Evolutionary conservation across 2,797 vertebrate genomes (phyloP).

Genomic region (Chaenodraco wilsoni): DNA sequence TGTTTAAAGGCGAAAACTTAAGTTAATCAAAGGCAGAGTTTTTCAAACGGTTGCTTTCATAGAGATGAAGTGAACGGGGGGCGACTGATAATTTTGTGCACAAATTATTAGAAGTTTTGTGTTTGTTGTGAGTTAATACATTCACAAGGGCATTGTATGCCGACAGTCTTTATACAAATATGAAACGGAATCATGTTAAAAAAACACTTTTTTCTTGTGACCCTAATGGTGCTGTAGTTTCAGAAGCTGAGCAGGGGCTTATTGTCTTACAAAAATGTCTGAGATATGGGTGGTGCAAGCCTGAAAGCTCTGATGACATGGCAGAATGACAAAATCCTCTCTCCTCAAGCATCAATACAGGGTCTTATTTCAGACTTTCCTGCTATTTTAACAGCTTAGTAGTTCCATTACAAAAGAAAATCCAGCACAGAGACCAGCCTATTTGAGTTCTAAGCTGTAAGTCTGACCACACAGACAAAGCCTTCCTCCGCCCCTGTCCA

Average conservation of each 20-base stretch:
- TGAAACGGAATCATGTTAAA: neutral
- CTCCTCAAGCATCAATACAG: neutral
- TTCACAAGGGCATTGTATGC: too few relatives aligned
- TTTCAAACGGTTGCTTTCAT: too few relatives aligned
- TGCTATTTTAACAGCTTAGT: slow-evolving; percentile 7
- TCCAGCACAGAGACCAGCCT: neutral
- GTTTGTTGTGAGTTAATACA: neutral
- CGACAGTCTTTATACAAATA: neutral
- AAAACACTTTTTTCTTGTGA: neutral
- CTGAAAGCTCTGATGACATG: neutral
- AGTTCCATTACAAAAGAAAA: neutral
- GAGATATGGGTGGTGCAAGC: neutral
- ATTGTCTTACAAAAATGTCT: neutral
- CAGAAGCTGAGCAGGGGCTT: neutral
- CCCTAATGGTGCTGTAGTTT: neutral
- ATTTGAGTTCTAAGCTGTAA: slow-evolving; percentile 15
- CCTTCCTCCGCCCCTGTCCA: slow-evolving; percentile 17
- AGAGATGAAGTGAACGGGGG: too few relatives aligned
- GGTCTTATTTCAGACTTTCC: neutral
- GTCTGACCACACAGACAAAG: slow-evolving; percentile 26
- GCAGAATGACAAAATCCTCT: neutral
- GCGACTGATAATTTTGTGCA: too few relatives aligned
- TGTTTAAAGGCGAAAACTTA: neutral
- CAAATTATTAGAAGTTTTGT: neutral
- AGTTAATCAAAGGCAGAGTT: neutral